phyloP scores from a whole-genome alignment of 2,113 vertebrate species.

The Gallinago undulata region DNA sequence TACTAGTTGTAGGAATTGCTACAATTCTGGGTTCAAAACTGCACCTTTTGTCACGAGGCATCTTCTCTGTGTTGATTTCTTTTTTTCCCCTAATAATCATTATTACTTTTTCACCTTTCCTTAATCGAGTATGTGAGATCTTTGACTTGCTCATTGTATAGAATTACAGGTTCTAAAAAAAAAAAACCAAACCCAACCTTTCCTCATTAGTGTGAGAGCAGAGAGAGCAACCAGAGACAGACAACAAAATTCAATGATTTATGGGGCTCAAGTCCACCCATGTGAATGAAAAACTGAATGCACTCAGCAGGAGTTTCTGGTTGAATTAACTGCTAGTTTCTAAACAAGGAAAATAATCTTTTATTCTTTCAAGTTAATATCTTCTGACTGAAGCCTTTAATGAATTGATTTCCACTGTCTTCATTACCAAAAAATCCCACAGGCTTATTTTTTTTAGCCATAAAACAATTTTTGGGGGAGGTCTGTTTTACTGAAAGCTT shows the following conservation, averaged over 20 bases:
- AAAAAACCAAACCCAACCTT: not conserved
- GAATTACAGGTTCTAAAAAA: not conserved
- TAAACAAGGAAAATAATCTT: not conserved
- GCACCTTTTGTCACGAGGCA: not conserved
- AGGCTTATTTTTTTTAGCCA: not conserved
- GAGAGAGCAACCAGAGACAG: not conserved
- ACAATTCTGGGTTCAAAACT: not conserved
- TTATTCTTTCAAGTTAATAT: not conserved
- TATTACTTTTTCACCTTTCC: not conserved
- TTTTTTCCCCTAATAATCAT: not conserved
- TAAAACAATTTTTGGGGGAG: not conserved
- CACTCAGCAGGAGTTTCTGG: not conserved
- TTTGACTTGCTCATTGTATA: not conserved
- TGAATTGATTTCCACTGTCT: not conserved
- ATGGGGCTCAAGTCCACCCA: not conserved
- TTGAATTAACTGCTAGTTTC: not conserved
- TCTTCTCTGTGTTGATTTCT: not conserved
- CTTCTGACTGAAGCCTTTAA: not conserved
- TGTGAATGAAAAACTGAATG: not conserved
- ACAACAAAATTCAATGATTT: not conserved
- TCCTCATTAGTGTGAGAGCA: not conserved
- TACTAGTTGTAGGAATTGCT: not conserved
- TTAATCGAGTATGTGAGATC: not conserved
- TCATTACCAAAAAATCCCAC: not conserved
- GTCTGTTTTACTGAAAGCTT: not conserved